Evolutionary conservation across 2,888 invertebrate species (phyloP), one percentile per base, ranked within the genome.

Genomic region (Elmis aenea): DNA sequence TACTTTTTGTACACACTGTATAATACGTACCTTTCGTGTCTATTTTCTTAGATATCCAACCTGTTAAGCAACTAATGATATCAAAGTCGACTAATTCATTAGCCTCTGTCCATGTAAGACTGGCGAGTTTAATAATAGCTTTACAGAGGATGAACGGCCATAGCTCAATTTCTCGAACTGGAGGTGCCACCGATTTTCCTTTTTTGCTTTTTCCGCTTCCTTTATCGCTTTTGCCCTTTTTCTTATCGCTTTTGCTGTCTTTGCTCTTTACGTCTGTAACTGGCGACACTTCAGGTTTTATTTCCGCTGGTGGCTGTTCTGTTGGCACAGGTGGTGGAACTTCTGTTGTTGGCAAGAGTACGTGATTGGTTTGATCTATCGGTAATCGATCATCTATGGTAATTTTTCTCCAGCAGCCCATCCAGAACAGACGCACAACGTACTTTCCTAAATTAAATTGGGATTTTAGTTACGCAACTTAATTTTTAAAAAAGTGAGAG

Each of bases 141-240:
- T 73, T 73, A 2, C 62, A 58, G 11, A 73, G 55, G 13, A 74
- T 40, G 44, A 70, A 61, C 0, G 72, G 69, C 74, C 74, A 74
- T 3, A 74, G 40, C 42, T 72, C 67, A 11, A 63, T 46, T 18
- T 48, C 41, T 5, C 53, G 54, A 5, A 42, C 48, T 11, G 45
- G 38, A 3, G 26, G 18, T 2, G 54, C 58, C 0, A 58, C 38
- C 2, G 62, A 62, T 14, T 44, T 33, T 13, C 12, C 27, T 22
- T 14, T 23, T 8, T 27, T 23, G 10, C 6, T 10, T 8, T 25
- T 12, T 38, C 42, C 36, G 6, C 20, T 34, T 21, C 13, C 20
- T 24, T 31, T 20, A 5, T 13, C 21, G 18, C 16, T 18, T 31
- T 40, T 40, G 12, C 26, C 13, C 18, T 11, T 13, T n/a, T 27